A percentile compares a stretch with the other conserved stretches of the same genome.
phyloP scores from a whole-genome alignment of 2,797 vertebrate genomes.

The Chaenodraco wilsoni region DNA sequence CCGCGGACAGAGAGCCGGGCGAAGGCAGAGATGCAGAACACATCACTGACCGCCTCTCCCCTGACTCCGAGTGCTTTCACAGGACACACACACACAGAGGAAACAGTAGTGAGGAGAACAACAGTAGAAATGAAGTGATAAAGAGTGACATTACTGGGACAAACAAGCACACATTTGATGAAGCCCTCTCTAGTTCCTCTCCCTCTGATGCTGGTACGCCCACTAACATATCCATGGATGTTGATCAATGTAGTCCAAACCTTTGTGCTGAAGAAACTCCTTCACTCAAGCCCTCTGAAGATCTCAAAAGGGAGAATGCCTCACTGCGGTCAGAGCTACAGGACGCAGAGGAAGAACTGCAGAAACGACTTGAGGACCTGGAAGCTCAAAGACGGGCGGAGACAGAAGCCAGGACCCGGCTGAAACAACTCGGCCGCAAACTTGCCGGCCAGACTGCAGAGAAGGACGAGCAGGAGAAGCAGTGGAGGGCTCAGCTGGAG shows the following conservation, averaged over 20 bases:
- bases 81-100: slow-evolving; percentile 18
- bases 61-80: slow-evolving; percentile 56
- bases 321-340: slow-evolving; percentile 77
- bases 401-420: slow-evolving; percentile 78
- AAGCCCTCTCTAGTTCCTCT: slow-evolving; percentile 7
- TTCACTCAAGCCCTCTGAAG: slow-evolving; percentile 26
- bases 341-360: slow-evolving; percentile 79
- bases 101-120: slow-evolving; percentile 23
- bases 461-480: slow-evolving; percentile 74
- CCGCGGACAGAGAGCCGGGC: slow-evolving; percentile 82
- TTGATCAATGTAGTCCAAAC: slow-evolving; percentile 5
- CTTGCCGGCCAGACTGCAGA: slow-evolving; percentile 67
- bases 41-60: slow-evolving; percentile 55
- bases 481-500: slow-evolving; percentile 75
- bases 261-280: slow-evolving; percentile 15
- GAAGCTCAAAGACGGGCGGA: slow-evolving; percentile 81
- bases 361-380: slow-evolving; percentile 82
- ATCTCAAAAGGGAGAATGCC: slow-evolving; percentile 77
- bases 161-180: slow-evolving; percentile 13
- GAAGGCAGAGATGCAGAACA: slow-evolving; percentile 86
- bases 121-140: slow-evolving; percentile 31
- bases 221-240: slow-evolving; percentile 16
- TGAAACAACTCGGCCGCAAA: slow-evolving; percentile 85
- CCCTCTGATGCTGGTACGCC: background rate
- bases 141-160: slow-evolving; percentile 23